Evolutionary conservation across 2,113 vertebrate species (phyloP).

Genomic region (Rostratula benghalensis): DNA sequence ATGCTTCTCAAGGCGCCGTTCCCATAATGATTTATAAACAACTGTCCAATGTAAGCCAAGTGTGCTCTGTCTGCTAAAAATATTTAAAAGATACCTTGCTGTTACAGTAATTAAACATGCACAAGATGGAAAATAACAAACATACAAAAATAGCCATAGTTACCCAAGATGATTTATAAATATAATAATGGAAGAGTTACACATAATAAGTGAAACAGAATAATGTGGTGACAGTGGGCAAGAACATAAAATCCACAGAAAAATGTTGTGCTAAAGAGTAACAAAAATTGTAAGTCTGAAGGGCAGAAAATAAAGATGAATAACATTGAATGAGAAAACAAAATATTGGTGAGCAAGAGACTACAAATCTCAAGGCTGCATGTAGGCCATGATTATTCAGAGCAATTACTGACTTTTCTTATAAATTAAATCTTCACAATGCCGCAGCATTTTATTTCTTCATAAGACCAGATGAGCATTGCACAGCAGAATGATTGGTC

Average conservation of each 20-base stretch:
- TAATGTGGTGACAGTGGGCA: neutral
- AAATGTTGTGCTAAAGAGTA: neutral
- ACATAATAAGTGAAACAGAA: neutral
- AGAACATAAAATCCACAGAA: neutral
- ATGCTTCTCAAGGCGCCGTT: neutral
- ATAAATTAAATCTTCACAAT: neutral
- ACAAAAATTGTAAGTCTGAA: neutral
- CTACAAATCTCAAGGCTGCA: neutral
- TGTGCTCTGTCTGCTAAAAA: neutral
- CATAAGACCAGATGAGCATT: neutral
- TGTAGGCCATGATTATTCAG: neutral
- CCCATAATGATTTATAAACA: slow-evolving; percentile 6
- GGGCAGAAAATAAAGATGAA: neutral
- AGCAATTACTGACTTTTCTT: neutral
- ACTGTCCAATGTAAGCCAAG: neutral
- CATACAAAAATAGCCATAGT: neutral
- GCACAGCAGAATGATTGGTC: neutral
- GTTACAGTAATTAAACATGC: neutral
- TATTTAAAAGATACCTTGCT: slow-evolving; percentile 16
- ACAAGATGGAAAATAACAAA: slow-evolving; percentile 2
- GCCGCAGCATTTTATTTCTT: neutral
- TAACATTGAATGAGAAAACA: neutral
- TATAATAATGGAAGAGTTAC: neutral
- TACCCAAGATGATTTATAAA: neutral
- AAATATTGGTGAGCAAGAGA: neutral